Evolutionary conservation across 1,140 invertebrate genomes (phyloP).

Genomic region (Drosophila fuyamai): DNA sequence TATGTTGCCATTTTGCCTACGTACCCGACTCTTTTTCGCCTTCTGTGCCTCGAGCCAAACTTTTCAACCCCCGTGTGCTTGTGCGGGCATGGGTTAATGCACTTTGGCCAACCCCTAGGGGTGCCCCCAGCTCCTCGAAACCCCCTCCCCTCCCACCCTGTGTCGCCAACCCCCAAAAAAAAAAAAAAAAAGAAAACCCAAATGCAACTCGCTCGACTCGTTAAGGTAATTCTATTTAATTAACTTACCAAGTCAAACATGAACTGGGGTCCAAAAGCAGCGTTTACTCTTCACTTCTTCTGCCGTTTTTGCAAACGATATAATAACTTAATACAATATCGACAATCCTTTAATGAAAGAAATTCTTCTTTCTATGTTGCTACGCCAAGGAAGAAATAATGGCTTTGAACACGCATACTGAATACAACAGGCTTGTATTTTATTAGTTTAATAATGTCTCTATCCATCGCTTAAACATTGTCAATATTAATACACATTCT

Average conservation of each 20-base stretch:
- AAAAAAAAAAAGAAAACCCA: not conserved
- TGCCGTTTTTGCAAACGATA: not conserved
- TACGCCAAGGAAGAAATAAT: not conserved
- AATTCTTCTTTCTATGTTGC: not conserved
- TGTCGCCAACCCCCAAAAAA: constrained; percentile 18
- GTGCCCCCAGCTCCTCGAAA: constrained; percentile 14
- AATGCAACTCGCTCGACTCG: constrained; percentile 24
- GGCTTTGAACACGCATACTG: not conserved
- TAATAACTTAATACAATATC: constrained; percentile 26
- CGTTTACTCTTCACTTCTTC: constrained; percentile 12
- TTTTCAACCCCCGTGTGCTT: constrained; percentile 65
- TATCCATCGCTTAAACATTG: no score
- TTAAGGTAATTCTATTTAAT: constrained; percentile 75
- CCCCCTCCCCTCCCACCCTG: not conserved
- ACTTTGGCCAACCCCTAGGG: constrained; percentile 86
- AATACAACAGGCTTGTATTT: no score
- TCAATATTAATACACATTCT: no score
- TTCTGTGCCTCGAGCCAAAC: constrained; percentile 37
- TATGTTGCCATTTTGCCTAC: constrained; percentile 32
- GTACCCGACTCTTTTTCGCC: not conserved
- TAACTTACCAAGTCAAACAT: constrained; percentile 58
- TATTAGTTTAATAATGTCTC: no score
- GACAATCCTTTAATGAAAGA: constrained; percentile 15
- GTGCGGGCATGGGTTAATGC: constrained; percentile 83
- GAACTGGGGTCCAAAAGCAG: not conserved